phyloP scores from a whole-genome alignment of 2,888 invertebrate genomes.

The Cremastinae sp. region DNA sequence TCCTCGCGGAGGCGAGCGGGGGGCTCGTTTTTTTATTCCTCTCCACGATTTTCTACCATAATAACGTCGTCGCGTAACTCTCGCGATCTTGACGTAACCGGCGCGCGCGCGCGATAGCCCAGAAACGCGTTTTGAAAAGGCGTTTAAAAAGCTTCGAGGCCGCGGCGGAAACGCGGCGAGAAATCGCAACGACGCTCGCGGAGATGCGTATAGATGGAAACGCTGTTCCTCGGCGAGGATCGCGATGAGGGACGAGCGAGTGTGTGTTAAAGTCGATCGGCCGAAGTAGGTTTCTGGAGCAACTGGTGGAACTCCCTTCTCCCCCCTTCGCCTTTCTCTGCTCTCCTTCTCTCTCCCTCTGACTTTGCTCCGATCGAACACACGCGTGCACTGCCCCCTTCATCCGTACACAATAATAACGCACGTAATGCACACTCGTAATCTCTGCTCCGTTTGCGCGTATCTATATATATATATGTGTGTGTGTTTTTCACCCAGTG shows the following conservation, averaged over 20 bases:
- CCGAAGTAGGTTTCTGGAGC: slow-evolving; percentile 77
- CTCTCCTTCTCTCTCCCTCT: no score
- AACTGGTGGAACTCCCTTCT: slow-evolving; percentile 56
- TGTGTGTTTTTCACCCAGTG: no score
- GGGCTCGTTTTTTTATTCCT: not conserved
- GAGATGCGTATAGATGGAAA: slow-evolving; percentile 27
- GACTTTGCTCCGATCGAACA: not conserved
- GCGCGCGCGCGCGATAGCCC: slow-evolving; percentile 61
- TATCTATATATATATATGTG: no score
- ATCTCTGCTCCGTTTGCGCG: no score
- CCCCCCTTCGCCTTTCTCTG: no score
- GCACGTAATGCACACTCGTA: no score
- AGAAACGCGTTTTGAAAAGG: slow-evolving; percentile 38
- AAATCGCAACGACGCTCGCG: slow-evolving; percentile 20
- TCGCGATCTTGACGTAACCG: slow-evolving; percentile 55
- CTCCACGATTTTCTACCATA: slow-evolving; percentile 33
- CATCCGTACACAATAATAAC: no score
- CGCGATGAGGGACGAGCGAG: slow-evolving; percentile 58
- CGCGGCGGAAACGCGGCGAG: slow-evolving; percentile 47
- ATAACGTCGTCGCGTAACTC: slow-evolving; percentile 47
- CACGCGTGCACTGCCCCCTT: not conserved
- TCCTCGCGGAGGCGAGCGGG: not conserved
- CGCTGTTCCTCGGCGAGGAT: slow-evolving; percentile 42
- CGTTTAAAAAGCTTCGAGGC: slow-evolving; percentile 55
- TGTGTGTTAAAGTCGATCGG: slow-evolving; percentile 57